phyloP scores from a whole-genome alignment of 1,140 invertebrate species.

The Vanessa atalanta region DNA sequence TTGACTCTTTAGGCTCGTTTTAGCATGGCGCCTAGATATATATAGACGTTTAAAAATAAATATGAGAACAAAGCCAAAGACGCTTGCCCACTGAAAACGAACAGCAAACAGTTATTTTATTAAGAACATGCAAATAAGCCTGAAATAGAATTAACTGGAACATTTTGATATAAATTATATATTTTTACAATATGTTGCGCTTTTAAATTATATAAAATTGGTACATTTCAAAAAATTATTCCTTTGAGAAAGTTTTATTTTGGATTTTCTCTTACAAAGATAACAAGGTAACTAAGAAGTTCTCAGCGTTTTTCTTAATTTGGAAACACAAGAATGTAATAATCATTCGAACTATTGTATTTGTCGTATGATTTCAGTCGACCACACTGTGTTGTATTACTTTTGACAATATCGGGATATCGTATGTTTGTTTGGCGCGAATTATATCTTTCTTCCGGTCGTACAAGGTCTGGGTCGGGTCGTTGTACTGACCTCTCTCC shows the following conservation, averaged over 20 bases:
- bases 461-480: slow-evolving; percentile 66
- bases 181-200: too few species aligned
- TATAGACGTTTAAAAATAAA: slow-evolving; percentile 18
- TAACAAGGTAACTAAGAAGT: too few species aligned
- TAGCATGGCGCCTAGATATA: slow-evolving; percentile 16
- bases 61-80: slow-evolving; percentile 7
- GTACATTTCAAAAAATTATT: too few species aligned
- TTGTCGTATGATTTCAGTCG: background rate
- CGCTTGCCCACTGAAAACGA: background rate
- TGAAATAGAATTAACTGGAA: too few species aligned
- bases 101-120: background rate
- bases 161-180: too few species aligned
- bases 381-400: background rate
- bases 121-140: background rate
- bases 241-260: too few species aligned
- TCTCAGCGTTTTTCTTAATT: too few species aligned
- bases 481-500: slow-evolving; percentile 49
- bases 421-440: slow-evolving; percentile 16
- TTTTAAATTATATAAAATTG: too few species aligned
- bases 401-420: slow-evolving; percentile 7
- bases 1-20: slow-evolving; percentile 4
- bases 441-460: slow-evolving; percentile 51
- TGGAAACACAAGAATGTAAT: too few species aligned
- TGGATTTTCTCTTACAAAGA: too few species aligned
- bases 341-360: too few species aligned